A percentile compares a stretch with the other conserved stretches of the same genome.
Evolutionary conservation across 1,140 invertebrate genomes (phyloP).

Genomic region (Myzus persicae): DNA sequence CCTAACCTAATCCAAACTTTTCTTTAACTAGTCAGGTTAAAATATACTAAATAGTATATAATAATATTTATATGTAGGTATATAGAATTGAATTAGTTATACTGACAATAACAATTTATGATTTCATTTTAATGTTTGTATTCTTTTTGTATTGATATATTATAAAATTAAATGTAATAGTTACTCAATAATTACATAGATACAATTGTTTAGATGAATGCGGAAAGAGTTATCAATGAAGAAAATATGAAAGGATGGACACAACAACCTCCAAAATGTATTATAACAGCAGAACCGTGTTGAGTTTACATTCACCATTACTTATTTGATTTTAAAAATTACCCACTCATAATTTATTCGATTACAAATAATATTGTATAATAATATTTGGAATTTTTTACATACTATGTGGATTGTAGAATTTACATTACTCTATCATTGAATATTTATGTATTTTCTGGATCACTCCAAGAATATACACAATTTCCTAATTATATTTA

Average conservation of each 20-base stretch:
- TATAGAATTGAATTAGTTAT: background rate
- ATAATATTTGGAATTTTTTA: background rate
- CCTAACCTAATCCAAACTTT: no score
- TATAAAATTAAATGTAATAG: background rate
- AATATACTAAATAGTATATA: no score
- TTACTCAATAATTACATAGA: background rate
- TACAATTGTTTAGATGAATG: slow-evolving; percentile 26
- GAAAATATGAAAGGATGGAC: slow-evolving; percentile 54
- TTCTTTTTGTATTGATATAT: background rate
- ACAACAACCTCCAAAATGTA: slow-evolving; percentile 9
- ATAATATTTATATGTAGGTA: no score
- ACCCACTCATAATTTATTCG: background rate
- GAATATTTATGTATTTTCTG: background rate
- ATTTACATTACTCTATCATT: background rate
- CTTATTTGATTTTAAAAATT: background rate
- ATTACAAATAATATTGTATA: background rate
- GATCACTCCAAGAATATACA: background rate
- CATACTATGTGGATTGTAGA: background rate
- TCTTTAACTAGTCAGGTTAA: no score
- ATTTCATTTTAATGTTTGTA: background rate
- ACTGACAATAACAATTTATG: background rate
- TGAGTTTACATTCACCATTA: background rate
- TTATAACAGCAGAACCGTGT: background rate
- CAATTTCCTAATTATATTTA: background rate
- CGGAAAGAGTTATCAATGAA: slow-evolving; percentile 24